A percentile compares a stretch with the other conserved stretches of the same genome.
Evolutionary conservation across 92 coral and sea anemone species (phyloP).

Genomic region (Paramuricea clavata): DNA sequence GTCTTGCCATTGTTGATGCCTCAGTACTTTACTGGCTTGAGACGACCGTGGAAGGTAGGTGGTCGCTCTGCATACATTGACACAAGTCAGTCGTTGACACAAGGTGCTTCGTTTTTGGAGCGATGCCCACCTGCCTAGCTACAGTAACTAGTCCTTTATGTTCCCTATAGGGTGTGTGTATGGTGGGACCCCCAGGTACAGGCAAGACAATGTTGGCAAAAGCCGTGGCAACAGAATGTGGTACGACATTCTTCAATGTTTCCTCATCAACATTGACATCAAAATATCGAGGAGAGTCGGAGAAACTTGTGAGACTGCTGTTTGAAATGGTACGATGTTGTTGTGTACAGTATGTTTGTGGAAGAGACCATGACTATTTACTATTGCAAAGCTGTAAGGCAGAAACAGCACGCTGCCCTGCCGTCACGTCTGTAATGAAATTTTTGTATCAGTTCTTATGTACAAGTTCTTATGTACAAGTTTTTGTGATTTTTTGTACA

Average conservation of each 20-base stretch:
- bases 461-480: no score
- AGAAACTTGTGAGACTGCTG: constrained; percentile 89
- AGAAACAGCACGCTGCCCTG: no score
- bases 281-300: constrained; percentile 98
- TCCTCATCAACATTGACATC: constrained; percentile 96
- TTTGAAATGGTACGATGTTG: constrained; percentile 90
- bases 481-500: no score
- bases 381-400: no score
- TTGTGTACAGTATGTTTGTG: no score
- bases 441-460: no score
- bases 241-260: constrained; percentile 96
- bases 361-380: no score
- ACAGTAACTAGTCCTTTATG: not conserved
- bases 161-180: constrained; percentile 84
- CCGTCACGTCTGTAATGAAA: no score
- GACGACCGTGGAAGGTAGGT: constrained; percentile 95
- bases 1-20: constrained; percentile 98
- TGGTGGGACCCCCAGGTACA: constrained; percentile 99
- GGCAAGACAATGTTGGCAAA: constrained; percentile 99
- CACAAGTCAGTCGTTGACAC: not conserved
- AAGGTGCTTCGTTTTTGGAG: no score
- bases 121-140: not conserved
- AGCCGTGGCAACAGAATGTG: constrained; percentile 98
- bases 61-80: not conserved
- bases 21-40: constrained; percentile 91